These are phyloP conservation scores for Lagopus muta DNA, from an alignment of 2,113 vertebrate species.

Conservation along the genomic window DNA sequence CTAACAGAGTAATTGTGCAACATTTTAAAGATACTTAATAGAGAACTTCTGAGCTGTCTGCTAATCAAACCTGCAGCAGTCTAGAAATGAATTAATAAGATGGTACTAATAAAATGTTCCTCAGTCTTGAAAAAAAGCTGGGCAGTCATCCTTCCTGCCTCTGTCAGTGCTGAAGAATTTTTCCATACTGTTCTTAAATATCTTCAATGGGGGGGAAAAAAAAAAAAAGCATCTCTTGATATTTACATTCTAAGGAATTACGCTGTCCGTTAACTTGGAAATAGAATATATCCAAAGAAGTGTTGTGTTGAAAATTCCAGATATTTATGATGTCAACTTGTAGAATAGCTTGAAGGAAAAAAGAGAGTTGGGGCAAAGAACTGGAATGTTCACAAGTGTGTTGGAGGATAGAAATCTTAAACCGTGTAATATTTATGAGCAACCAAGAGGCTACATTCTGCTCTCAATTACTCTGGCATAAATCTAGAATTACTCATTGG, in stretches of 20 bases:
- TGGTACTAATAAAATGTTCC: background rate
- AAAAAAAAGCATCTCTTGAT: background rate
- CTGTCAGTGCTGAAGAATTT: background rate
- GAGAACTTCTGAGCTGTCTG: background rate
- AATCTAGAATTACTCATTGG: slow-evolving; percentile 58
- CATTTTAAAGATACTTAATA: background rate
- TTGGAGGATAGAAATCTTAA: slow-evolving; percentile 21
- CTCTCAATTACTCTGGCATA: slow-evolving; percentile 59
- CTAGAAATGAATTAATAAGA: background rate
- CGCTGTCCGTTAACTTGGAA: slow-evolving; percentile 16
- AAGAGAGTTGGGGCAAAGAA: background rate
- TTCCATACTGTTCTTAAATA: background rate
- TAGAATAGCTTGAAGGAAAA: background rate
- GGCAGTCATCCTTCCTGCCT: background rate
- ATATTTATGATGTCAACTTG: background rate
- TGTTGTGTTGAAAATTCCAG: slow-evolving; percentile 16
- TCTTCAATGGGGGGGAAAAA: background rate
- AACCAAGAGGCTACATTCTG: slow-evolving; percentile 49
- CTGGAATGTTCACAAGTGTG: background rate
- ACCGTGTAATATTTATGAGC: slow-evolving; percentile 21
- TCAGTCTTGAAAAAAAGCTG: background rate
- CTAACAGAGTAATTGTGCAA: background rate
- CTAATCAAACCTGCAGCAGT: background rate
- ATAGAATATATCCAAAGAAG: slow-evolving; percentile 3
- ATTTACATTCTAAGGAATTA: background rate